phyloP scores from a whole-genome alignment of 2,888 invertebrate species.

The Philonicus albiceps region DNA sequence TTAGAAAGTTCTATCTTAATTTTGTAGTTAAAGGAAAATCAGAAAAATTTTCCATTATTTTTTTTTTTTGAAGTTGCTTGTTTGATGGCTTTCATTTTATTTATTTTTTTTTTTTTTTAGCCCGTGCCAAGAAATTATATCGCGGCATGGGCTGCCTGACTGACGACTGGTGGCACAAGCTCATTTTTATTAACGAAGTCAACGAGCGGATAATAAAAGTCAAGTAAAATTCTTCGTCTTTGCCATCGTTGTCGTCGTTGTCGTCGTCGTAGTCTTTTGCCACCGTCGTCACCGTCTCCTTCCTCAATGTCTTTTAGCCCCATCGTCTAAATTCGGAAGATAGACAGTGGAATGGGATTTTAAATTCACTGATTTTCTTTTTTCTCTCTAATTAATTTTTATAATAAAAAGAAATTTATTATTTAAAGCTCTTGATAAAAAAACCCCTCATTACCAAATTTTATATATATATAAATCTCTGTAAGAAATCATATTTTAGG shows the following conservation, averaged over 20 bases:
- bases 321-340: neutral
- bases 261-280: neutral
- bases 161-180: neutral
- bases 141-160: neutral
- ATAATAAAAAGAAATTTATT: too few relatives aligned
- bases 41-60: neutral
- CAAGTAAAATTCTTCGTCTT: neutral
- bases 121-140: neutral
- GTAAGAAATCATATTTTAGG: too few relatives aligned
- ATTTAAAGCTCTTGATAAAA: too few relatives aligned
- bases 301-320: neutral
- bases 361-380: too few relatives aligned
- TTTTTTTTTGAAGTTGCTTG: neutral
- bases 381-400: neutral
- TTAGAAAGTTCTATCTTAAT: too few relatives aligned
- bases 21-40: too few relatives aligned
- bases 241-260: neutral
- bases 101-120: neutral
- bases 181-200: neutral
- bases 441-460: too few relatives aligned
- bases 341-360: too few relatives aligned
- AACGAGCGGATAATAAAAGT: constrained; percentile 4
- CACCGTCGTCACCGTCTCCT: neutral
- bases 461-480: too few relatives aligned
- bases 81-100: neutral